These are phyloP conservation scores for Caenorhabditis sp. DNA, from an alignment of 2,888 invertebrate genomes.

Conservation along the genomic window DNA sequence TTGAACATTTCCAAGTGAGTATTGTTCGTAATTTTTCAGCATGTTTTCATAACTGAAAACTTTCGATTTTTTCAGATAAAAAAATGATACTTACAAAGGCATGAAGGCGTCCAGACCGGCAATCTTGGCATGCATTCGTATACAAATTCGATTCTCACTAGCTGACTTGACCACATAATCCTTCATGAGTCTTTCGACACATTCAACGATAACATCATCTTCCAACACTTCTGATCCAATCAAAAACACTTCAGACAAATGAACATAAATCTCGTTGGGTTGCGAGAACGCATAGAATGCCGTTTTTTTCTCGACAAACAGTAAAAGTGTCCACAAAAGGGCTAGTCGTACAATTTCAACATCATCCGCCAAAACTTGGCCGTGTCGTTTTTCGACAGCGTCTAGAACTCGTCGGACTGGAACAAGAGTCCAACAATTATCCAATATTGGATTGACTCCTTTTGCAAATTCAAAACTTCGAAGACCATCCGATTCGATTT, in stretches of 20 bases:
- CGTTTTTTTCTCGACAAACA: conserved; percentile 43
- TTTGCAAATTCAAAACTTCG: conserved; percentile 49
- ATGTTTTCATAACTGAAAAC: conserved; percentile 61
- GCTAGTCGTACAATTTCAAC: conserved; percentile 62
- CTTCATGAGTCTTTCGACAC: conserved; percentile 38
- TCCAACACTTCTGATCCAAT: conserved; percentile 48
- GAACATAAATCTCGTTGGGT: conserved; percentile 56
- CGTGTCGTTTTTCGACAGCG: conserved; percentile 38
- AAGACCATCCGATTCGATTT: conserved; percentile 40
- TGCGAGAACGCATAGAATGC: conserved; percentile 50
- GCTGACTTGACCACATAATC: conserved; percentile 45
- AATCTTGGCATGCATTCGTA: conserved; percentile 50
- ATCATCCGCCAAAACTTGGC: conserved; percentile 51
- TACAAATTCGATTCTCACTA: conserved; percentile 37
- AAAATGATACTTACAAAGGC: conserved; percentile 55
- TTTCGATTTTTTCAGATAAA: background rate
- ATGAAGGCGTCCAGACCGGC: conserved; percentile 65
- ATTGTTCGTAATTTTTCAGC: conserved; percentile 55
- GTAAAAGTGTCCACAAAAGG: conserved; percentile 60
- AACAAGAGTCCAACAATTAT: conserved; percentile 62
- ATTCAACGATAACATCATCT: conserved; percentile 47
- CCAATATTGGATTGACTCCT: conserved; percentile 60
- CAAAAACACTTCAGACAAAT: conserved; percentile 32
- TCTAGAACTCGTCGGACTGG: conserved; percentile 61
- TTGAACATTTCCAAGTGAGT: conserved; percentile 50